Conservation (phyloP, 1,140 invertebrate species). For the Trachymyrmex cornetzi region DNA sequence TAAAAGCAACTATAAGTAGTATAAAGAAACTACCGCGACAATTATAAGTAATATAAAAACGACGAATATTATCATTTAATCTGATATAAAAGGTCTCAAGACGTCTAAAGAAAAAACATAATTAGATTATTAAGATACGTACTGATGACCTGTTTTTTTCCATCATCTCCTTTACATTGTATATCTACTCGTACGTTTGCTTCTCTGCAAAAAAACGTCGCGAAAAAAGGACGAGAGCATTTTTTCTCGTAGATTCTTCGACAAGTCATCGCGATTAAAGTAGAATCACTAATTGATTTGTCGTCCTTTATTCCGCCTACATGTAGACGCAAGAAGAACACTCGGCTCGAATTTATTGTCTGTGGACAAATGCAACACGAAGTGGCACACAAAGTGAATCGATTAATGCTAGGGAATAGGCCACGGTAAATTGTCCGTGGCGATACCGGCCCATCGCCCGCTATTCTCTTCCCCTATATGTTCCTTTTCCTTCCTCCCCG, state of each 20-base stretch:
- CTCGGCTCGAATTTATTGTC: conserved; percentile 6
- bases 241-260: neutral
- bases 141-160: neutral
- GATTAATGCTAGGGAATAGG: conserved; percentile 47
- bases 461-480: conserved; percentile 3
- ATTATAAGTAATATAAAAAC: neutral
- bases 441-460: conserved; percentile 30
- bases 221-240: neutral
- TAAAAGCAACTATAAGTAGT: neutral
- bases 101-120: conserved; percentile 1
- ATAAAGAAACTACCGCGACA: neutral
- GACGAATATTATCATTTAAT: too few species aligned
- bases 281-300: conserved; percentile 43
- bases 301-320: conserved; percentile 19
- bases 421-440: conserved; percentile 46
- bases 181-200: neutral
- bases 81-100: too few species aligned
- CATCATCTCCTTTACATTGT: neutral
- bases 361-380: conserved; percentile 25
- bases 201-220: too few species aligned
- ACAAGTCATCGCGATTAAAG: conserved; percentile 6
- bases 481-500: neutral
- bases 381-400: conserved; percentile 47
- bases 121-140: conserved; percentile 8
- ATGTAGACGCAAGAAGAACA: neutral